Evolutionary conservation across 2,113 vertebrate genomes (phyloP), one percentile per base, ranked within the genome.

Genomic region (Crotalus tigris): DNA sequence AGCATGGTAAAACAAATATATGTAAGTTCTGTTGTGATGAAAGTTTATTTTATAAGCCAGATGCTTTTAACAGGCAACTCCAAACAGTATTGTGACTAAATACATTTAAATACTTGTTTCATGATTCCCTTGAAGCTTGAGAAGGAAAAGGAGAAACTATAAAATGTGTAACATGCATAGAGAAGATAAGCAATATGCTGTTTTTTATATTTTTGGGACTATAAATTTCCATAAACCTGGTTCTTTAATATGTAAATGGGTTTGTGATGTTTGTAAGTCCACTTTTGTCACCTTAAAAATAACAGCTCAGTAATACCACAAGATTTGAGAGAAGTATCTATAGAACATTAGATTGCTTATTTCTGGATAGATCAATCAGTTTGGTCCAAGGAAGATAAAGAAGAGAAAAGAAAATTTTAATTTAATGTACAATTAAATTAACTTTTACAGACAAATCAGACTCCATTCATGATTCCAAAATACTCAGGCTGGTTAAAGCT

Each of bases 51-150:
- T 55, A 57, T 39, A 58, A 11, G 24, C 54, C 54, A 5, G 19
- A 39, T n/a, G 54, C 29, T 53, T 87, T 53, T 81, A 81, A 81
- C 69, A 81, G 69, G n/a, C n/a, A 53, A 87, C 12, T 51, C 24
- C 12, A 87, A 51, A 33, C 29, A n/a, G 1, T 9, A 53, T 88
- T 54, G 29, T 17, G 24, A 88, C 13, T 54, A 88, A 88, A 89
- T 44, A 57, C 17, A 88, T 55, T 57, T 88, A 10, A 87, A 92
- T 4, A 88, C 29, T 61, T 92, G 93, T 94, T 33, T 87, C 29
- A 88, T 57, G 29, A 33, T 89, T 58, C 24, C 55, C 54, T 58
- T n/a, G 9, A 23, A 39, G n/a, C 17, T 21, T 49, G 54, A 89
- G n/a, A 81, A 33, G 69, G n/a, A 81, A 81, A 88, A 24, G 19